Evolutionary conservation across 2,888 invertebrate species (phyloP), one percentile per base, ranked within the genome.

Genomic region (Alsophila aescularia): DNA sequence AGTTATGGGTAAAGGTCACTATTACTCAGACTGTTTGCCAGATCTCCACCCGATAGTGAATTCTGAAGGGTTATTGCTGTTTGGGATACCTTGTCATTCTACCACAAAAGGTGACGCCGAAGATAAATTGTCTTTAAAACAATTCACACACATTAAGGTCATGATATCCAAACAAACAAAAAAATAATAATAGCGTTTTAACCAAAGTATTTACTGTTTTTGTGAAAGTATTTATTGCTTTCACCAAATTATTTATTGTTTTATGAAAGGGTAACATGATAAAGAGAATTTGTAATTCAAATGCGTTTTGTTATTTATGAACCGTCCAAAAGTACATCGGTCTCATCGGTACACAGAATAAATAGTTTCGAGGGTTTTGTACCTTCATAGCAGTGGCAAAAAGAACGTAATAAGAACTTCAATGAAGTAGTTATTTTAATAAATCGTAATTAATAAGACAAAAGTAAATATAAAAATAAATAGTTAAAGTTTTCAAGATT

Each of bases 321-420:
- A 62, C 27, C 18, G 52, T 64, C 60, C 68, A 37, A 43, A 43
- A 53, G 53, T 54, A 48, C 67, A 73, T n/a, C n/a, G n/a, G n/a
- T n/a, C n/a, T n/a, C n/a, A n/a, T n/a, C n/a, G n/a, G n/a, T n/a
- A n/a, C n/a, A n/a, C n/a, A n/a, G n/a, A n/a, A n/a, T n/a, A n/a
- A n/a, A n/a, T n/a, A n/a, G n/a, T n/a, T n/a, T n/a, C n/a, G n/a
- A n/a, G n/a, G 29, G 29, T 29, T 29, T 29, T 29, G n/a, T 10
- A 2, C 39, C 45, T 48, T 60, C 64, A 59, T 36, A 18, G 75
- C 76, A 79, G 36, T 45, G 73, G 44, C 42, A 40, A 73, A 66
- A 77, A 24, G 8, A 24, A 24, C 5, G 5, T 4, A 18, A 1
- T 5, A 24, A 24, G 24, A 24, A 24, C 8, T 24, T 4, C 18